Conservation (phyloP, 2,888 invertebrate genomes). For the Netelia inedita region DNA sequence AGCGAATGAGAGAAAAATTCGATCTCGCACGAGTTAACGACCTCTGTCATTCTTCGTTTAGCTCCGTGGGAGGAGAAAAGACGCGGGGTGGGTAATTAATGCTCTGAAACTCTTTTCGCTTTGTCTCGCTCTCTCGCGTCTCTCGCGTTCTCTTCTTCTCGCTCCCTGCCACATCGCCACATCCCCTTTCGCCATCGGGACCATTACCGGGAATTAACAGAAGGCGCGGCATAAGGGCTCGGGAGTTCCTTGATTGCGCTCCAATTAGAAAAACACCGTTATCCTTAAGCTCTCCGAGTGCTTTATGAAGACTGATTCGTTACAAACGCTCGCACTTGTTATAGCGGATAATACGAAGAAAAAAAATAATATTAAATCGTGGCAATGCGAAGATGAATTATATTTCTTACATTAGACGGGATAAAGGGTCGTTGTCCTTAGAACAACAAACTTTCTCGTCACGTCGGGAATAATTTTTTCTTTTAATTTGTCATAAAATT, state of each 20-base stretch:
- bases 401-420: not conserved
- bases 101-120: slow-evolving; percentile 44
- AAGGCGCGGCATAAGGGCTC: slow-evolving; percentile 32
- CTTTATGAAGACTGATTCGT: slow-evolving; percentile 65
- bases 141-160: slow-evolving; percentile 25
- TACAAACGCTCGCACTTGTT: slow-evolving; percentile 67
- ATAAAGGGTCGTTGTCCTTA: too few relatives aligned
- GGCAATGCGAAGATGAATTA: not conserved
- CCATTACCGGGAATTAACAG: slow-evolving; percentile 65
- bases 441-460: too few relatives aligned
- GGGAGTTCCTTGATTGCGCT: slow-evolving; percentile 64
- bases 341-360: slow-evolving; percentile 32
- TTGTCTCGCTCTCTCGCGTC: slow-evolving; percentile 10
- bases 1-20: slow-evolving; percentile 58
- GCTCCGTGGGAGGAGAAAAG: slow-evolving; percentile 51
- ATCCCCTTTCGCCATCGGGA: slow-evolving; percentile 48
- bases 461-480: too few relatives aligned
- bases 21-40: slow-evolving; percentile 68
- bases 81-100: slow-evolving; percentile 64
- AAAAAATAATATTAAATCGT: not conserved
- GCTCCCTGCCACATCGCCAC: slow-evolving; percentile 17
- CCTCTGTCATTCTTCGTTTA: slow-evolving; percentile 70
- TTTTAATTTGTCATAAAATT: too few relatives aligned
- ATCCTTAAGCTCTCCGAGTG: slow-evolving; percentile 52
- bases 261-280: slow-evolving; percentile 67